Evolutionary conservation across 1,140 invertebrate genomes (phyloP), one percentile per base, ranked within the genome.

Genomic region (Bombus superbus): DNA sequence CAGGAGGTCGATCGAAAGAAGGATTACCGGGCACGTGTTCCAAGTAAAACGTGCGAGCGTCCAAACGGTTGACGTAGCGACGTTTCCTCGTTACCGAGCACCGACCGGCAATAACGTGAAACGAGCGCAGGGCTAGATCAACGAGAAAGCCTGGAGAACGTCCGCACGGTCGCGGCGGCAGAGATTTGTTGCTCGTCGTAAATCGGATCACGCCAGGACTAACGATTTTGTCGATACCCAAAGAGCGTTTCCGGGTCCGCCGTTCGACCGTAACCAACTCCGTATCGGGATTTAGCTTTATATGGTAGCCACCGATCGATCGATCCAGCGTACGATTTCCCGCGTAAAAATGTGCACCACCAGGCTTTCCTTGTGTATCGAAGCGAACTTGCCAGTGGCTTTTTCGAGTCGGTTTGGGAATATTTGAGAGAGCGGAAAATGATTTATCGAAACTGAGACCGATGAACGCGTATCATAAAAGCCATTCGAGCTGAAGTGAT

Each of bases 211-310:
- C 85, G 59, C 78, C 74, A 75, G 89, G 86, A 87, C 88, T 90
- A 90, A 90, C 89, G 89, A 90, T 90, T 90, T 87, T 85, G 79
- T 87, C 89, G 85, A 90, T 90, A 90, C 78, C 85, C 88, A 89
- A 90, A 90, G 89, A 90, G 89, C 89, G 74, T 90, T 90, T 89
- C 85, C 88, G 66, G 78, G 79, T 90, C 83, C 79, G 42, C 82
- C 69, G 85, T 73, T 85, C 81, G 66, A 79, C 72, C 85, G 88
- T 89, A 89, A 89, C 89, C 86, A 75, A 89, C 88, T 90, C 72
- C 57, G 76, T 89, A 84, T 87, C 88, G 81, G 86, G 88, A 90
- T 90, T 90, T 89, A 87, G 81, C 75, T 89, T 78, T 81, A 75
- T 89, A 77, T 57, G 59, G 74, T 15, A 18, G n/a, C 42, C 42